Percentiles rank a stretch among this genome's conserved stretches.
These are phyloP conservation scores for Sarcophaga rosellei DNA, from an alignment of 2,888 invertebrate genomes.

Conservation along the genomic window DNA sequence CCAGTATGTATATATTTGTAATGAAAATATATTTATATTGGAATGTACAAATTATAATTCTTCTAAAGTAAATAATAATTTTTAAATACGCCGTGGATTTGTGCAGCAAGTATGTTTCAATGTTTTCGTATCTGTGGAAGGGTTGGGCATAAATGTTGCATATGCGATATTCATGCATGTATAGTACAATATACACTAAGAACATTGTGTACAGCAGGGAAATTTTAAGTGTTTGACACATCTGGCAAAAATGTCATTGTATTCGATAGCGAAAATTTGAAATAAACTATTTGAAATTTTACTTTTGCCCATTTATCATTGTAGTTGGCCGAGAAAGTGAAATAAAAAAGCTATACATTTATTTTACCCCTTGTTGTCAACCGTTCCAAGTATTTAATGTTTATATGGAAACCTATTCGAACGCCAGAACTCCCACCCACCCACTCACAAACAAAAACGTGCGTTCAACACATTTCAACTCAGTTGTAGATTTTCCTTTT, in stretches of 20 bases:
- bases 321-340: slow-evolving; percentile 70
- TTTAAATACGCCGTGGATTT: background rate
- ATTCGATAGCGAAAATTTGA: slow-evolving; percentile 56
- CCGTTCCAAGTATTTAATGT: slow-evolving; percentile 15
- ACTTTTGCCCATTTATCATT: slow-evolving; percentile 70
- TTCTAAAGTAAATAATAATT: background rate
- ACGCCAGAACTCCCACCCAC: background rate
- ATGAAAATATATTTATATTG: too few relatives aligned
- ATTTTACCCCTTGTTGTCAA: slow-evolving; percentile 69
- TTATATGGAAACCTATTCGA: background rate
- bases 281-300: slow-evolving; percentile 68
- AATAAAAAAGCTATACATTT: slow-evolving; percentile 72
- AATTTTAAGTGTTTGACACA: slow-evolving; percentile 57
- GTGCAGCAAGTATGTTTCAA: slow-evolving; percentile 8
- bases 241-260: slow-evolving; percentile 62
- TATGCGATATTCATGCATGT: background rate
- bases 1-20: too few relatives aligned
- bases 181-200: background rate
- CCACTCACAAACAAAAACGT: slow-evolving; percentile 14
- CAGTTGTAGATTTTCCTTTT: background rate
- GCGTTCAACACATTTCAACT: background rate
- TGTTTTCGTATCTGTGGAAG: background rate
- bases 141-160: background rate
- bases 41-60: background rate
- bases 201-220: slow-evolving; percentile 23